A percentile compares a stretch with the other conserved stretches of the same genome.
phyloP scores from a whole-genome alignment of 1,140 invertebrate species.

The Manduca sexta region DNA sequence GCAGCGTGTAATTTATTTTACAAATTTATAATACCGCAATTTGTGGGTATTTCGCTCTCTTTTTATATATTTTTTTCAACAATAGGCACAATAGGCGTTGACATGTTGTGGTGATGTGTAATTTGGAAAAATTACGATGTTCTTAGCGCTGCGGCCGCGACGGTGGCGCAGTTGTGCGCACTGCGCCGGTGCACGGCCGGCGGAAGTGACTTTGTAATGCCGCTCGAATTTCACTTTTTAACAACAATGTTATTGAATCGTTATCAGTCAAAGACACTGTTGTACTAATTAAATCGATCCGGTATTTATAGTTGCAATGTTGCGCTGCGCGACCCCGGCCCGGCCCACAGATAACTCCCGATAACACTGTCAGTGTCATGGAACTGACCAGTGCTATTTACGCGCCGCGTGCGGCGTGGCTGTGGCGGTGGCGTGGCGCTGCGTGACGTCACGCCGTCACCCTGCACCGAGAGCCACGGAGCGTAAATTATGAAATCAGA shows the following conservation, averaged over 20 bases:
- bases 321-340: slow-evolving; percentile 35
- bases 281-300: slow-evolving; percentile 48
- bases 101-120: slow-evolving; percentile 51
- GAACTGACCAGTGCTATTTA: slow-evolving; percentile 61
- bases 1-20: slow-evolving; percentile 55
- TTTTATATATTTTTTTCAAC: slow-evolving; percentile 32
- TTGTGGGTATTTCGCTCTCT: slow-evolving; percentile 36
- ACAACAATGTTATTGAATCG: slow-evolving; percentile 36
- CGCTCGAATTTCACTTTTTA: slow-evolving; percentile 51
- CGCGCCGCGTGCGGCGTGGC: slow-evolving; percentile 11
- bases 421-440: too few relatives aligned
- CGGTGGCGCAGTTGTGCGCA: too few relatives aligned
- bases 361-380: slow-evolving; percentile 46
- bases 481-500: slow-evolving; percentile 36
- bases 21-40: slow-evolving; percentile 62
- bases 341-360: slow-evolving; percentile 36
- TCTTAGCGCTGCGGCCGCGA: slow-evolving; percentile 31
- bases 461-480: too few relatives aligned
- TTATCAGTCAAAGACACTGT: slow-evolving; percentile 64
- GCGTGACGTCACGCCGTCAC: too few relatives aligned
- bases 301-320: slow-evolving; percentile 61
- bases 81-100: slow-evolving; percentile 60
- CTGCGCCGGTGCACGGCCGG: too few relatives aligned
- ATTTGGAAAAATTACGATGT: slow-evolving; percentile 52
- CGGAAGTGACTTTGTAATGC: slow-evolving; percentile 51